Evolutionary conservation across 2,113 vertebrate species (phyloP).

Genomic region (Pogonocichla stellata): DNA sequence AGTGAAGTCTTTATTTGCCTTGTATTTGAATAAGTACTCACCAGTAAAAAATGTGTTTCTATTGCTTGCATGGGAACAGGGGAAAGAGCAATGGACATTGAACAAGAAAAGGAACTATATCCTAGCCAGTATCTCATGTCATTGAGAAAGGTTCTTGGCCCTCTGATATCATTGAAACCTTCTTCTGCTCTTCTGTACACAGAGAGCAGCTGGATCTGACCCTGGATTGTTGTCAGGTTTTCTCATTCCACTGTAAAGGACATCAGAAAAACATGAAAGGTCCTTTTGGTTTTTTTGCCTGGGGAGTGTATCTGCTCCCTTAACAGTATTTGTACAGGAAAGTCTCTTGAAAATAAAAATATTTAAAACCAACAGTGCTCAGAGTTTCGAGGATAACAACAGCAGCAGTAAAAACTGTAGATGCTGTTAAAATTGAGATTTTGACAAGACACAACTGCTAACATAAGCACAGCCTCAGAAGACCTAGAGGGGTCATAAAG

Average conservation of each 20-base stretch:
- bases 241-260: not conserved
- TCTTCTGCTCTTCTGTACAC: not conserved
- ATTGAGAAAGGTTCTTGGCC: not conserved
- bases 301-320: not conserved
- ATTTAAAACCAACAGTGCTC: not conserved
- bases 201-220: not conserved
- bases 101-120: not conserved
- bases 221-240: not conserved
- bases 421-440: not conserved
- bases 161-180: not conserved
- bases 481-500: not conserved
- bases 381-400: not conserved
- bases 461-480: not conserved
- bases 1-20: not conserved
- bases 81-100: not conserved
- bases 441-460: not conserved
- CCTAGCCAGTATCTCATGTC: not conserved
- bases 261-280: not conserved
- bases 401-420: not conserved
- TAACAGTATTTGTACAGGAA: not conserved
- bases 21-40: not conserved
- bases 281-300: not conserved
- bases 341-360: slow-evolving; percentile 6
- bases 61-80: not conserved
- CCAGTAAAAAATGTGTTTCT: not conserved